These are phyloP conservation scores for Diacarnus erythraeanus DNA, from an alignment of 37 sponge, comb jelly and placozoan genomes.

Conservation along the genomic window DNA sequence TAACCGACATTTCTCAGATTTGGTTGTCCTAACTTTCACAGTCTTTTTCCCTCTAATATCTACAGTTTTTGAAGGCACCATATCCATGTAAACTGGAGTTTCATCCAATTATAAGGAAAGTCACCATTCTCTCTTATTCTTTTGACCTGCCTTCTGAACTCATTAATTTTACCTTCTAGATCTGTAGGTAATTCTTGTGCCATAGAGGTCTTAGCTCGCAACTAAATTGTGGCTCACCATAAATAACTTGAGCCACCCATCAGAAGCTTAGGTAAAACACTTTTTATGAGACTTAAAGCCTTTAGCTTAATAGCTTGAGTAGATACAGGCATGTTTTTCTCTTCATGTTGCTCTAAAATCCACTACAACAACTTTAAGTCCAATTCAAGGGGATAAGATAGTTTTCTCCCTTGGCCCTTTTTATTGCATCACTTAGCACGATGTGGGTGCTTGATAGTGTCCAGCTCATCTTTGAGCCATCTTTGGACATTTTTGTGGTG, in stretches of 20 bases:
- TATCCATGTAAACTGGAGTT: constrained; percentile 24
- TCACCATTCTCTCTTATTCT: background rate
- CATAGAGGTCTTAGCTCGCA: constrained; percentile 9
- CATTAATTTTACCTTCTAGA: background rate
- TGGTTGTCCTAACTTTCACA: constrained; percentile 11
- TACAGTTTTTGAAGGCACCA: constrained; percentile 19
- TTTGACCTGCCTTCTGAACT: background rate
- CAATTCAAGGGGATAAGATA: constrained; percentile 8
- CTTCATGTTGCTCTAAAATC: constrained; percentile 16
- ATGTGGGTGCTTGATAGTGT: constrained; percentile 4
- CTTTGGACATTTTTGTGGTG: constrained; percentile 23
- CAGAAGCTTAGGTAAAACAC: constrained; percentile 25
- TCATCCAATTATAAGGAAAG: constrained; percentile 24
- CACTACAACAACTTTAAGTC: constrained; percentile 13
- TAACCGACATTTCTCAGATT: constrained; percentile 5
- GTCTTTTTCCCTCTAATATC: background rate
- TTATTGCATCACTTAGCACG: background rate
- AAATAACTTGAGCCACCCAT: constrained; percentile 23
- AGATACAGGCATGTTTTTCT: constrained; percentile 6
- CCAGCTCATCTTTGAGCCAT: constrained; percentile 14
- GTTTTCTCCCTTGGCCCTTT: constrained; percentile 13
- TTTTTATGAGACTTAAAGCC: no score
- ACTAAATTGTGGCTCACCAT: background rate
- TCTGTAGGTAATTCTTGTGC: background rate
- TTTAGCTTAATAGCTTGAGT: constrained; percentile 12